These are phyloP conservation scores for Tinea trinotella DNA, from an alignment of 2,888 invertebrate species.

Conservation along the genomic window DNA sequence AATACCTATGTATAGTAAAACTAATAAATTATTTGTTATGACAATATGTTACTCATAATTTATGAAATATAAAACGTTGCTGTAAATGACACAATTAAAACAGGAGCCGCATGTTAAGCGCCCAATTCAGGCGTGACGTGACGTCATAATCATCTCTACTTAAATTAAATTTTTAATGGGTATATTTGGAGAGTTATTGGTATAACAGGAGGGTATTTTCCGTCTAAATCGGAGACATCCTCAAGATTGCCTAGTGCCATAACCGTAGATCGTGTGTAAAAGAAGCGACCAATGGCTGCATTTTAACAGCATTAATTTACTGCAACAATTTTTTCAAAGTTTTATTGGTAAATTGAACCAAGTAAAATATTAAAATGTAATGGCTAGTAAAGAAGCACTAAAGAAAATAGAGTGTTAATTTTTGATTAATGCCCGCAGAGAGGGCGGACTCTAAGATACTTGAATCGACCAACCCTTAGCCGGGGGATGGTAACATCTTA, in stretches of 20 bases:
- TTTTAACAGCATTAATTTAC: no score
- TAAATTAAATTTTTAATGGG: not conserved
- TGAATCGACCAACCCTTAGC: slow-evolving; percentile 28
- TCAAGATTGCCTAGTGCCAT: no score
- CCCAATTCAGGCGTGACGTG: slow-evolving; percentile 15
- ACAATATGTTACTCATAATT: slow-evolving; percentile 29
- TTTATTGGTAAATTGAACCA: no score
- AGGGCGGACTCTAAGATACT: slow-evolving; percentile 14
- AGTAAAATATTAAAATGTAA: no score
- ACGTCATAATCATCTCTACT: slow-evolving; percentile 2
- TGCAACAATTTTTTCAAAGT: no score
- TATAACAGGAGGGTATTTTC: no score
- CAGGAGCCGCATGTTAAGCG: slow-evolving; percentile 4
- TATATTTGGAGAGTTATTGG: not conserved
- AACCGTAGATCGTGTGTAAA: no score
- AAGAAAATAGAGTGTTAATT: slow-evolving; percentile 7
- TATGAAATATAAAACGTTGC: slow-evolving; percentile 33
- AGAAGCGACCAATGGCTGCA: no score
- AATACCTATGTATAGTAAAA: no score
- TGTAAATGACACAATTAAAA: slow-evolving; percentile 37
- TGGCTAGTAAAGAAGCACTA: not conserved
- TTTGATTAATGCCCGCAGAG: not conserved
- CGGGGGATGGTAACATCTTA: slow-evolving; percentile 32
- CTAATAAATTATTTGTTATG: no score
- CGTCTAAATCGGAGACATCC: no score